These are phyloP conservation scores for Corydoras sp. DNA, from an alignment of 2,113 vertebrate genomes.

Conservation along the genomic window DNA sequence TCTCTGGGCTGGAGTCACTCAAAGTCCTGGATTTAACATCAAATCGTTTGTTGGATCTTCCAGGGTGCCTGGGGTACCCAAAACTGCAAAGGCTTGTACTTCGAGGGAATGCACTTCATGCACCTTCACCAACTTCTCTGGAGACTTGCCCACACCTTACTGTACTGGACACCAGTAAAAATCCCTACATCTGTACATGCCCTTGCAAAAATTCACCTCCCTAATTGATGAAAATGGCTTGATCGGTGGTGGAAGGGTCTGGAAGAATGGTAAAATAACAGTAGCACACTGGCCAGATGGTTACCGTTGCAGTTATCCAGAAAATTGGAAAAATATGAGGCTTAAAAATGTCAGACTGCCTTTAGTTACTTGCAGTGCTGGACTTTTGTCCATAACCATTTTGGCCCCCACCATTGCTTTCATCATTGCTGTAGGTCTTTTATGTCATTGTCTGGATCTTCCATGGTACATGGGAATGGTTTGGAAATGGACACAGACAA, in stretches of 20 bases:
- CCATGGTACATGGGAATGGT: constrained; percentile 82
- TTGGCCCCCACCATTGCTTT: constrained; percentile 57
- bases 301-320: constrained; percentile 75
- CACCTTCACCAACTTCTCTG: constrained; percentile 58
- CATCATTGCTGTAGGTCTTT: constrained; percentile 33
- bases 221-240: constrained; percentile 39
- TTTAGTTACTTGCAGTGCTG: constrained; percentile 65
- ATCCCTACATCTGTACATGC: constrained; percentile 81
- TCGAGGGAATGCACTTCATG: constrained; percentile 66
- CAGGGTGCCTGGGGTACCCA: constrained; percentile 60
- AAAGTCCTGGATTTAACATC: constrained; percentile 71
- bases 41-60: constrained; percentile 75
- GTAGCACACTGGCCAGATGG: constrained; percentile 70
- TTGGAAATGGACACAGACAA: constrained; percentile 79
- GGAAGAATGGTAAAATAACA: constrained; percentile 30
- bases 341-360: constrained; percentile 67
- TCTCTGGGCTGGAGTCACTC: constrained; percentile 59
- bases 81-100: constrained; percentile 61
- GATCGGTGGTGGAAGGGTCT: constrained; percentile 3
- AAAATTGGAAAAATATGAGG: constrained; percentile 49
- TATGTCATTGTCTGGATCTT: constrained; percentile 72
- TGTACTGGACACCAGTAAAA: constrained; percentile 64
- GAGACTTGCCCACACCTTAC: constrained; percentile 63
- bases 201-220: constrained; percentile 65
- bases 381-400: constrained; percentile 64